Percentiles rank a stretch among this genome's conserved stretches.
phyloP scores from a whole-genome alignment of 1,140 invertebrate genomes.

The Periplaneta americana region DNA sequence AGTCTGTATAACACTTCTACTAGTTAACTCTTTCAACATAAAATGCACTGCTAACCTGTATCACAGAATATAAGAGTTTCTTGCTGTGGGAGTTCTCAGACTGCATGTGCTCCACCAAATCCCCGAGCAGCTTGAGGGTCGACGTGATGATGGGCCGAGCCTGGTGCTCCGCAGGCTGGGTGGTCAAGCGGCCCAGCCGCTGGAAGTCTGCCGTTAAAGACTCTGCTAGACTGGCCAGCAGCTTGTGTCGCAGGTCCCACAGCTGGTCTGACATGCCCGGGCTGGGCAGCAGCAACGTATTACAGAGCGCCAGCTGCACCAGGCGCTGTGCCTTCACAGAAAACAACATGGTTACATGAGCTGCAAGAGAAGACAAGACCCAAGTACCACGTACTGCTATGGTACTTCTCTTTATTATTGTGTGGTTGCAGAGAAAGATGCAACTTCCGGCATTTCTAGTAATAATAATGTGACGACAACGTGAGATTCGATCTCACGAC shows the following conservation, averaged over 20 bases:
- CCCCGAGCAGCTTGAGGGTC: conserved; percentile 38
- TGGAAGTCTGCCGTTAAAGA: conserved; percentile 19
- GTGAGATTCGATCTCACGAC: too few species aligned
- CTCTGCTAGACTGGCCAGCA: conserved; percentile 30
- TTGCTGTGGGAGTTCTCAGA: conserved; percentile 46
- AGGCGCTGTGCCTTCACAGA: conserved; percentile 42
- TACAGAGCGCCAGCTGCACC: conserved; percentile 46
- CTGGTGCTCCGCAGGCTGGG: conserved; percentile 21
- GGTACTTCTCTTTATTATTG: too few species aligned
- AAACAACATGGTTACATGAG: neutral
- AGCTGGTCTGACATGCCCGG: conserved; percentile 41
- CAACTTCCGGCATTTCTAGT: too few species aligned
- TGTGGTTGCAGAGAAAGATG: too few species aligned
- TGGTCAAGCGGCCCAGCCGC: neutral
- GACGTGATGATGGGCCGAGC: conserved; percentile 38
- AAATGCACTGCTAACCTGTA: conserved; percentile 34
- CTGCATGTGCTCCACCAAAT: conserved; percentile 40
- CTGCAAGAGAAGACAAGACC: neutral
- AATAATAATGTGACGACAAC: too few species aligned
- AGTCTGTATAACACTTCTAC: too few species aligned
- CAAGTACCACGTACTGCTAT: neutral
- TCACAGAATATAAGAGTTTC: conserved; percentile 45
- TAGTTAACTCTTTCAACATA: too few species aligned
- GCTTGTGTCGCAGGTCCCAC: conserved; percentile 36
- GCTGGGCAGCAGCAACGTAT: conserved; percentile 51